A percentile compares a stretch with the other conserved stretches of the same genome.
phyloP scores from a whole-genome alignment of 1,140 invertebrate species.

The Lutraria rhynchaena region DNA sequence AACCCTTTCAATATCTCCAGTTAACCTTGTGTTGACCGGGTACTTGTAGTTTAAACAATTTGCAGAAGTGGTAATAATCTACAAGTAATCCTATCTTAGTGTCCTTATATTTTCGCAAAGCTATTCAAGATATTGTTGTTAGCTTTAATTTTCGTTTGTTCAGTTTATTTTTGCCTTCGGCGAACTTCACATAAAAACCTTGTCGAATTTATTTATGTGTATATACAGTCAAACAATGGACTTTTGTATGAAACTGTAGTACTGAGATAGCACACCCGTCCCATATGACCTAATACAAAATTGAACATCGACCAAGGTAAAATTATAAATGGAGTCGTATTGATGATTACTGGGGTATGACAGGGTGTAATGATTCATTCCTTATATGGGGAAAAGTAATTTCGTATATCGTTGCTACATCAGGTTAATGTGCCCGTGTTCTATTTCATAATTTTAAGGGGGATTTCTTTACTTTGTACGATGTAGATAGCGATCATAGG shows the following conservation, averaged over 20 bases:
- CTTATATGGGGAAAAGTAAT: constrained; percentile 1
- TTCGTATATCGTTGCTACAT: constrained; percentile 10
- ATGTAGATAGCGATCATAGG: constrained; percentile 5
- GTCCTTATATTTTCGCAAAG: constrained; percentile 17
- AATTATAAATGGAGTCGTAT: constrained; percentile 1
- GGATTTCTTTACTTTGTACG: not conserved
- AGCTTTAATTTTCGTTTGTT: constrained; percentile 23
- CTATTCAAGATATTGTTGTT: constrained; percentile 34
- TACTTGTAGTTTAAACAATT: constrained; percentile 5
- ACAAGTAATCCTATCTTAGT: constrained; percentile 33
- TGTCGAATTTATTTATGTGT: constrained; percentile 27
- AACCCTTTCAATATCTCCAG: too few species aligned
- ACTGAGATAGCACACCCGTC: not conserved
- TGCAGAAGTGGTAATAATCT: constrained; percentile 8
- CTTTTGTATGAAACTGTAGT: constrained; percentile 11
- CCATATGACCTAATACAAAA: constrained; percentile 12
- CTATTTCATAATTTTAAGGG: too few species aligned
- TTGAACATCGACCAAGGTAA: constrained; percentile 31
- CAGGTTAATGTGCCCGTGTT: constrained; percentile 16
- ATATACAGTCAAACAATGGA: constrained; percentile 35
- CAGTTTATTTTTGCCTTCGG: constrained; percentile 45
- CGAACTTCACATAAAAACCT: constrained; percentile 2
- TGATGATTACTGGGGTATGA: not conserved
- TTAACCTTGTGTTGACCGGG: constrained; percentile 41
- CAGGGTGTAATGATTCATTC: constrained; percentile 32